Evolutionary conservation across 2,797 vertebrate species (phyloP).

Genomic region (Lagorchestes hirsutus): DNA sequence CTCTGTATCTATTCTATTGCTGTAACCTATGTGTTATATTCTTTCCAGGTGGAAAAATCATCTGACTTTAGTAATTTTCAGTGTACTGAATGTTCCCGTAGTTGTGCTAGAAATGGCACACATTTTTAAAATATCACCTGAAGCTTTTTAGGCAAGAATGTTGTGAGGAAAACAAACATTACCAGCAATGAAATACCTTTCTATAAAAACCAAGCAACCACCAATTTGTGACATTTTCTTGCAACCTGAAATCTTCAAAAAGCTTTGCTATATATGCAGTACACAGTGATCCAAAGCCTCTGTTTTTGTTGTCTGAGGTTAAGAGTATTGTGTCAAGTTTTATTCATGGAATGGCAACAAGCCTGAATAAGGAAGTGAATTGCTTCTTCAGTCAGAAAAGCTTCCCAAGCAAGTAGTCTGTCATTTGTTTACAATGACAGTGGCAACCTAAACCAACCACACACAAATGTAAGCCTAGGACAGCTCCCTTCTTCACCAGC

Average conservation of each 20-base stretch:
- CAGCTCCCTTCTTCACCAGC: background rate
- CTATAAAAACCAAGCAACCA: background rate
- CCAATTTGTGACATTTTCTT: background rate
- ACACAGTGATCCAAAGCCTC: background rate
- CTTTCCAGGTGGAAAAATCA: background rate
- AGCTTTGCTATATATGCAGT: background rate
- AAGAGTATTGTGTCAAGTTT: background rate
- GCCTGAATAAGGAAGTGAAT: background rate
- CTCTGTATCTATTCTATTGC: background rate
- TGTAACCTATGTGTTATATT: background rate
- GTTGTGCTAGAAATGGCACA: background rate
- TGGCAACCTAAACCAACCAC: background rate
- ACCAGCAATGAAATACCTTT: background rate
- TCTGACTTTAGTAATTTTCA: background rate
- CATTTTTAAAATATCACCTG: background rate
- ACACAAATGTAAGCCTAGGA: background rate
- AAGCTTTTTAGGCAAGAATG: background rate
- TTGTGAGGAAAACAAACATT: background rate
- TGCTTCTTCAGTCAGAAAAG: background rate
- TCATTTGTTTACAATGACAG: background rate
- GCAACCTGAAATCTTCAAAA: background rate
- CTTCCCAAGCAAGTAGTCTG: background rate
- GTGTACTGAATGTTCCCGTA: background rate
- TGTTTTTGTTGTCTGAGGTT: background rate
- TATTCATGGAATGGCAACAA: background rate